Evolutionary conservation across 2,113 vertebrate species (phyloP).

Genomic region (Miniopterus natalensis): DNA sequence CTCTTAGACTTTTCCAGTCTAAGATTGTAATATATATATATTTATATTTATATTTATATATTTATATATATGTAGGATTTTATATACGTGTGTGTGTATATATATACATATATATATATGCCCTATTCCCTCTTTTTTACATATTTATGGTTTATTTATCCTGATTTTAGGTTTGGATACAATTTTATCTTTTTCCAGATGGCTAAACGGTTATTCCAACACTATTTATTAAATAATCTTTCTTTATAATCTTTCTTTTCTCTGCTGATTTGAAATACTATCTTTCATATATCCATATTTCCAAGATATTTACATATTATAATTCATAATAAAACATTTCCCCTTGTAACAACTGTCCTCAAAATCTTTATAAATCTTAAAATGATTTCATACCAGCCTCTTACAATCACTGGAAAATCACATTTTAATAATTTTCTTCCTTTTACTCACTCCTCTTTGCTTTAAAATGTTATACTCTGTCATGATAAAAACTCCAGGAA

Average conservation of each 20-base stretch:
- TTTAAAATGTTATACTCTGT: conserved; percentile 23
- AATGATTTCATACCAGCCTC: neutral
- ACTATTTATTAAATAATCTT: conserved; percentile 37
- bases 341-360: neutral
- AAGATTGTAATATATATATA: neutral
- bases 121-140: neutral
- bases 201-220: neutral
- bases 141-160: conserved; percentile 16
- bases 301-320: neutral
- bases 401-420: neutral
- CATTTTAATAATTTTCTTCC: conserved; percentile 45
- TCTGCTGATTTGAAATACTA: neutral
- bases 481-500: neutral
- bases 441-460: neutral
- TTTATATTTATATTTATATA: no score
- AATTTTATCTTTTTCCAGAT: neutral
- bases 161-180: neutral
- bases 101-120: neutral
- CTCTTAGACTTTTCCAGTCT: neutral
- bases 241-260: conserved; percentile 31
- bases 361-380: conserved; percentile 36
- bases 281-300: neutral
- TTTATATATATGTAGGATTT: no score
- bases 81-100: no score
- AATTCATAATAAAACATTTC: conserved; percentile 13